Evolutionary conservation across 1,140 invertebrate genomes (phyloP).

Genomic region (Cotesia typhae): DNA sequence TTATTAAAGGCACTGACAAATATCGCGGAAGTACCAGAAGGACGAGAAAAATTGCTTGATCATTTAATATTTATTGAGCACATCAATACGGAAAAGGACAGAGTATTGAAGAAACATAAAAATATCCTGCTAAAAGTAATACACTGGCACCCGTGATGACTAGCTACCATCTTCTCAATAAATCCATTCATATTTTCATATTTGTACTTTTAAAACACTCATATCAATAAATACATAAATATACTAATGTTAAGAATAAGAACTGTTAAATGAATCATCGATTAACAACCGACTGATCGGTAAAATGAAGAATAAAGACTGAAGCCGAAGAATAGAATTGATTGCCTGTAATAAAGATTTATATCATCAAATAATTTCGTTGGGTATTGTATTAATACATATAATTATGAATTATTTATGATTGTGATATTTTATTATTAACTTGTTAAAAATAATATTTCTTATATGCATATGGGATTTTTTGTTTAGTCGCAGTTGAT

Average conservation of each 20-base stretch:
- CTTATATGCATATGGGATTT: neutral
- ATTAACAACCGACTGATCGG: too few relatives aligned
- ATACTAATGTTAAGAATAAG: neutral
- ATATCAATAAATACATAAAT: too few relatives aligned
- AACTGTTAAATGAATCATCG: neutral
- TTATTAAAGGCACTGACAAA: conserved; percentile 45
- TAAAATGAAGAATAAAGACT: too few relatives aligned
- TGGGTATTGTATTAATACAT: too few relatives aligned
- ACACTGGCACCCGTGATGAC: conserved; percentile 38
- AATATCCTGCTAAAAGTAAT: conserved; percentile 44
- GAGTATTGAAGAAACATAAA: conserved; percentile 37
- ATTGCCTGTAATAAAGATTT: too few relatives aligned
- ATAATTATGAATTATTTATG: too few relatives aligned
- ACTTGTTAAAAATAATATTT: conserved; percentile 1
- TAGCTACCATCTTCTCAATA: neutral
- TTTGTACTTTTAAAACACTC: neutral
- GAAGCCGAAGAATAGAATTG: too few relatives aligned
- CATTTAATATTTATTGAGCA: conserved; percentile 40
- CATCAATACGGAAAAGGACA: conserved; percentile 36
- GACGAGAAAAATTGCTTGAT: conserved; percentile 30
- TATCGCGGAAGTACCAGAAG: conserved; percentile 42
- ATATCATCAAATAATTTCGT: too few relatives aligned
- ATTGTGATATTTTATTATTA: too few relatives aligned
- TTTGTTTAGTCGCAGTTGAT: neutral
- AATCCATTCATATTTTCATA: neutral